phyloP scores from a whole-genome alignment of 1,140 invertebrate species.

The Drosophila ohnishii region DNA sequence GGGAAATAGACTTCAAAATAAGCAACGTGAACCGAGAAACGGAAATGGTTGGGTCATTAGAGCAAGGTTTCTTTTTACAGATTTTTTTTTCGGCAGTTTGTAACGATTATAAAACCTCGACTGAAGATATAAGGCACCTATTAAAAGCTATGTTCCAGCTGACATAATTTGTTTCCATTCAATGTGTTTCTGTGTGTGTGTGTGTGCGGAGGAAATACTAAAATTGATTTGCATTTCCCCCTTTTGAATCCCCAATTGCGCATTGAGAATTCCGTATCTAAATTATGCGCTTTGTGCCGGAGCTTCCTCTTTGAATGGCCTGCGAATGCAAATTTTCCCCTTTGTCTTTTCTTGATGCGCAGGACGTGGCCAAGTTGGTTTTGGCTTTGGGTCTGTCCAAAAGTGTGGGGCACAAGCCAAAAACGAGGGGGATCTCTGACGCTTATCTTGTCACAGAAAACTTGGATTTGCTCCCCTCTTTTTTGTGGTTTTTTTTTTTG shows the following conservation, averaged over 20 bases:
- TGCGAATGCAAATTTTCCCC: slow-evolving; percentile 69
- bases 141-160: slow-evolving; percentile 25
- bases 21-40: slow-evolving; percentile 22
- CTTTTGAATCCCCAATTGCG: slow-evolving; percentile 52
- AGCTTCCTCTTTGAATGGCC: slow-evolving; percentile 47
- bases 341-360: slow-evolving; percentile 43
- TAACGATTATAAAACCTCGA: slow-evolving; percentile 15
- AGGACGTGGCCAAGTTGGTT: slow-evolving; percentile 8
- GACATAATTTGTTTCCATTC: slow-evolving; percentile 40
- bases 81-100: slow-evolving; percentile 5
- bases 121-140: slow-evolving; percentile 2
- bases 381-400: slow-evolving; percentile 2
- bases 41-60: slow-evolving; percentile 62
- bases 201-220: slow-evolving; percentile 15
- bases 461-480: slow-evolving; percentile 23
- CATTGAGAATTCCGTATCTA: slow-evolving; percentile 67
- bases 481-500: not conserved
- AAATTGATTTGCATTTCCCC: slow-evolving; percentile 60
- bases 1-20: slow-evolving; percentile 24
- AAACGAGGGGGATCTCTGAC: slow-evolving; percentile 35
- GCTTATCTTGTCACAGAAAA: slow-evolving; percentile 67
- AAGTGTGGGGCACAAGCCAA: slow-evolving; percentile 58
- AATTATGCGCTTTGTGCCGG: slow-evolving; percentile 56
- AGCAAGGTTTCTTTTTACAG: slow-evolving; percentile 34
- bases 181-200: slow-evolving; percentile 1